These are phyloP conservation scores for Amphipoea lucens DNA, from an alignment of 2,888 invertebrate genomes.

Conservation along the genomic window DNA sequence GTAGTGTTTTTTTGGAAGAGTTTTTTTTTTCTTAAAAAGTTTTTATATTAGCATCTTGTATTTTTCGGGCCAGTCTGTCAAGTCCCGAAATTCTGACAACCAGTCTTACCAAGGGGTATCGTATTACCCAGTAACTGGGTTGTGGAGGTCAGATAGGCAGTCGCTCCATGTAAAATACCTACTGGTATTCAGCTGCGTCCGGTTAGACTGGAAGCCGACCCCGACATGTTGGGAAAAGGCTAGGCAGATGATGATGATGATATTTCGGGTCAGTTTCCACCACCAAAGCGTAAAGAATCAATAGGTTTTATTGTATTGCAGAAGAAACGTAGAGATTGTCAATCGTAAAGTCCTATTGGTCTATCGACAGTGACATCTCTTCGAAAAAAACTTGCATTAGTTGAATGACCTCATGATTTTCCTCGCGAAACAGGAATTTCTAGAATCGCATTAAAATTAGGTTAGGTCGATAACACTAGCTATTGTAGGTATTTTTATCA, in stretches of 20 bases:
- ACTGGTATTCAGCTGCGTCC: no score
- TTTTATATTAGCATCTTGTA: background rate
- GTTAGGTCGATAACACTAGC: conserved; percentile 3
- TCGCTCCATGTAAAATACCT: no score
- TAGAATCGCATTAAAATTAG: background rate
- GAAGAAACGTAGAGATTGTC: no score
- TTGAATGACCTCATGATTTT: conserved; percentile 4
- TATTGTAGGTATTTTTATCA: conserved; percentile 12
- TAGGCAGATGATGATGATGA: no score
- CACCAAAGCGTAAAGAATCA: background rate
- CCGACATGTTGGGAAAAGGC: no score
- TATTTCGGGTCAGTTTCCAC: background rate
- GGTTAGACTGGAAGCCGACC: no score
- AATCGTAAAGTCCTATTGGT: background rate
- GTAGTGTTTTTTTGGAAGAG: no score
- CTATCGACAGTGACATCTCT: background rate
- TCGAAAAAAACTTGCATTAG: background rate
- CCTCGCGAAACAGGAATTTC: background rate
- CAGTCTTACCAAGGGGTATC: no score
- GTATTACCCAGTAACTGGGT: background rate
- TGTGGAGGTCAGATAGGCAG: no score
- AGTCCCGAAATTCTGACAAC: no score
- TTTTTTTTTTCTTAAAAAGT: no score
- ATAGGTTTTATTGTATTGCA: background rate
- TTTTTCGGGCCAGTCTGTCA: no score